phyloP scores from a whole-genome alignment of 2,797 vertebrate genomes.

The Cirrhinus mrigala region DNA sequence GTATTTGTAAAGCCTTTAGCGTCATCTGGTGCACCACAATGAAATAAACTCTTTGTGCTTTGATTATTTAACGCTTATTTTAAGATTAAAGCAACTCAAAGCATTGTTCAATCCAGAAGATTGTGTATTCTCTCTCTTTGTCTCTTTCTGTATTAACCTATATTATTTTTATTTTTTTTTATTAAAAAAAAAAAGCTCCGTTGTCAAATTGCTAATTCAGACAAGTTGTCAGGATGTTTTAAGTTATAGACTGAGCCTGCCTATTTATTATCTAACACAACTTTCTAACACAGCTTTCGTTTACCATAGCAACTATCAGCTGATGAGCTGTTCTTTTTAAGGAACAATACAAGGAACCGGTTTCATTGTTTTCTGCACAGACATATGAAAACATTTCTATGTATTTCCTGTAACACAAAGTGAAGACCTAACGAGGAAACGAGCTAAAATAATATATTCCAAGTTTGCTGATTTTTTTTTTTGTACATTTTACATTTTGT shows the following conservation, averaged over 20 bases:
- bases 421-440: neutral
- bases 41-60: neutral
- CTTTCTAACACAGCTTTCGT: neutral
- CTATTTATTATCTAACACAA: neutral
- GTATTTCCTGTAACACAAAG: constrained; percentile 24
- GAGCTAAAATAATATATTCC: neutral
- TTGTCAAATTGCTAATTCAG: neutral
- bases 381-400: constrained; percentile 8
- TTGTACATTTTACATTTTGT: neutral
- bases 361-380: constrained; percentile 42
- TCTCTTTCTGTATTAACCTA: neutral
- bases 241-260: neutral
- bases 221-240: neutral
- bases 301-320: neutral
- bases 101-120: neutral
- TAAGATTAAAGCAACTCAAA: neutral
- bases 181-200: neutral
- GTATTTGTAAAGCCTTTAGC: constrained; percentile 19
- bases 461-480: neutral
- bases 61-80: neutral
- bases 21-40: constrained; percentile 37
- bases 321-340: neutral
- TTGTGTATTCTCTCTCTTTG: neutral
- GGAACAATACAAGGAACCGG: constrained; percentile 24
- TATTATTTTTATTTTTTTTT: too few relatives aligned